Conservation (phyloP, 2,113 vertebrate genomes). For the Motacilla tschutschensis region DNA sequence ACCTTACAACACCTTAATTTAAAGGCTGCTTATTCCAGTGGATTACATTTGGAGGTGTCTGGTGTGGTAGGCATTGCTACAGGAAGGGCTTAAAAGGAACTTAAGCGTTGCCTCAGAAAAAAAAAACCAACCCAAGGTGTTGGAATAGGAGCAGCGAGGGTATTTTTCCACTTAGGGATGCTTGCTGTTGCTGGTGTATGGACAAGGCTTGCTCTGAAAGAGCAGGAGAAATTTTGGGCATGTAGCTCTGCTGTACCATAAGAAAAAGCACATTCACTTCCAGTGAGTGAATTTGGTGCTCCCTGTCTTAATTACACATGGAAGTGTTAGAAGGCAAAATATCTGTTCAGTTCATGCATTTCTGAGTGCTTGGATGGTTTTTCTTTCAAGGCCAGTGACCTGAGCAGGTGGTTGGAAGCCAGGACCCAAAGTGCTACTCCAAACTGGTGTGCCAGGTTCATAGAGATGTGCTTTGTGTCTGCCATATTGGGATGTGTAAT, state of each 20-base stretch:
- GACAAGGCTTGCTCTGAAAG: background rate
- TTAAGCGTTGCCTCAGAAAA: background rate
- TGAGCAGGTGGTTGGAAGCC: background rate
- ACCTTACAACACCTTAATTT: conserved; percentile 60
- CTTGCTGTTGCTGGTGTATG: background rate
- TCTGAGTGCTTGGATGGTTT: background rate
- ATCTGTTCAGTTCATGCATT: background rate
- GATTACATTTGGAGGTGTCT: conserved; percentile 60
- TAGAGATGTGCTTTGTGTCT: background rate
- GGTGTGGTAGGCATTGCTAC: conserved; percentile 3
- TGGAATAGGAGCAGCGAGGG: fast-evolving
- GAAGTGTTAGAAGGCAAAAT: background rate
- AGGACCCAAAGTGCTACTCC: background rate
- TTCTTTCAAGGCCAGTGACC: background rate
- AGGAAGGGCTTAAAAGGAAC: conserved; percentile 26
- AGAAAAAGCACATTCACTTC: background rate
- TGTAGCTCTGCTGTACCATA: background rate
- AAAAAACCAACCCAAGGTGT: background rate
- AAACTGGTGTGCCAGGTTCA: background rate
- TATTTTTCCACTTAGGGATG: background rate
- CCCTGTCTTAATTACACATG: background rate
- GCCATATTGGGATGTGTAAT: background rate
- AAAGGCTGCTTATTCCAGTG: conserved; percentile 59
- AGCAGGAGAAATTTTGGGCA: background rate
- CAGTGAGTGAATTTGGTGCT: background rate